Conservation (phyloP, 1,140 invertebrate species). For the Limonius californicus region DNA sequence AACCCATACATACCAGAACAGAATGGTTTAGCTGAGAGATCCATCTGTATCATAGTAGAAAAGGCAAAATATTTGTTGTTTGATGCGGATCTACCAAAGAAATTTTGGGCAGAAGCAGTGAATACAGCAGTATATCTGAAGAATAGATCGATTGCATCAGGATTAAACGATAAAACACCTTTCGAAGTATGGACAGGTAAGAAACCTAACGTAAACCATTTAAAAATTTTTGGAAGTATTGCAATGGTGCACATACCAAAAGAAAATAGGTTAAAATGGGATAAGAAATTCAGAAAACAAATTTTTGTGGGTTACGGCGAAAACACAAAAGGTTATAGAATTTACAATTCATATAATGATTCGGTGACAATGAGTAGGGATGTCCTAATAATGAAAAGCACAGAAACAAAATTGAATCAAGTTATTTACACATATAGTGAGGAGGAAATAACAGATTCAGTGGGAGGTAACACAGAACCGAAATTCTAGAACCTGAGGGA, state of each 20-base stretch:
- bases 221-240: conserved; percentile 38
- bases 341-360: conserved; percentile 32
- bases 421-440: background rate
- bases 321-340: conserved; percentile 39
- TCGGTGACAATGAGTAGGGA: conserved; percentile 32
- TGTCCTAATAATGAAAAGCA: conserved; percentile 39
- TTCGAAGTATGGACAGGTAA: conserved; percentile 37
- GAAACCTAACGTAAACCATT: conserved; percentile 37
- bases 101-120: conserved; percentile 48
- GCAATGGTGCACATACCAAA: conserved; percentile 39
- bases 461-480: background rate
- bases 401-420: background rate
- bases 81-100: conserved; percentile 36
- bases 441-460: conserved; percentile 7
- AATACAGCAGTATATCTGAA: conserved; percentile 47
- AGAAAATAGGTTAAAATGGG: conserved; percentile 21
- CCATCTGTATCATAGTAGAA: conserved; percentile 46
- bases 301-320: conserved; percentile 31
- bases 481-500: background rate
- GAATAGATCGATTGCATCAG: conserved; percentile 39
- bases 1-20: conserved; percentile 44
- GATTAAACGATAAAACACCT: conserved; percentile 23
- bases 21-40: conserved; percentile 47
- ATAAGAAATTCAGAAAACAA: conserved; percentile 19
- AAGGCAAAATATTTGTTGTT: conserved; percentile 43